Conservation (phyloP, 2,888 invertebrate species). For the Rhingia rostrata region DNA sequence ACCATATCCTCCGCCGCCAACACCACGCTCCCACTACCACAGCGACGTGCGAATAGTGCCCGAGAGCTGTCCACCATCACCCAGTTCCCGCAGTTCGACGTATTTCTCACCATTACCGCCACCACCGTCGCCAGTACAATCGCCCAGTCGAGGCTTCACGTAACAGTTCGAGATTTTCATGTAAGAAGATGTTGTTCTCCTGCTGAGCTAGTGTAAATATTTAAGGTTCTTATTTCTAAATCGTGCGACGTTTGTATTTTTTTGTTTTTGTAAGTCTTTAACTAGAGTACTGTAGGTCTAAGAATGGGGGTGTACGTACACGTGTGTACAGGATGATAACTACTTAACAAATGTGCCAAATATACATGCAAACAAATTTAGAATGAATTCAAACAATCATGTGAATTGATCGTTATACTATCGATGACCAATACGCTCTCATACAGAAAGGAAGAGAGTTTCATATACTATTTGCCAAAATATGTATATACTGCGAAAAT, state of each 20-base stretch:
- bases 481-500: too few species aligned
- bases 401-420: not conserved
- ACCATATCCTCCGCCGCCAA: slow-evolving; percentile 90
- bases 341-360: slow-evolving; percentile 65
- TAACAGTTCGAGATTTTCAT: slow-evolving; percentile 82
- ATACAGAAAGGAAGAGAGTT: too few species aligned
- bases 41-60: slow-evolving; percentile 86
- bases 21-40: slow-evolving; percentile 89
- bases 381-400: not conserved
- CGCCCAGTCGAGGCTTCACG: slow-evolving; percentile 84
- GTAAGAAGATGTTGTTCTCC: slow-evolving; percentile 75
- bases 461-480: too few species aligned
- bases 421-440: too few species aligned
- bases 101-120: slow-evolving; percentile 92
- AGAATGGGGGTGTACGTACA: not conserved
- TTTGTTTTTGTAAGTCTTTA: slow-evolving; percentile 27
- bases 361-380: slow-evolving; percentile 25
- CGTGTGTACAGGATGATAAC: not conserved
- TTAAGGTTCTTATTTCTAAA: slow-evolving; percentile 15
- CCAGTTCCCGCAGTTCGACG: slow-evolving; percentile 90
- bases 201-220: slow-evolving; percentile 43
- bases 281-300: slow-evolving; percentile 14
- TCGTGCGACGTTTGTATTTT: not conserved
- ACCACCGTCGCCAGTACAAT: slow-evolving; percentile 92
- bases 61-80: slow-evolving; percentile 87